Base-by-base conservation (phyloP, 2,113 vertebrate species). In the Porphyrio hochstetteri region DNA sequence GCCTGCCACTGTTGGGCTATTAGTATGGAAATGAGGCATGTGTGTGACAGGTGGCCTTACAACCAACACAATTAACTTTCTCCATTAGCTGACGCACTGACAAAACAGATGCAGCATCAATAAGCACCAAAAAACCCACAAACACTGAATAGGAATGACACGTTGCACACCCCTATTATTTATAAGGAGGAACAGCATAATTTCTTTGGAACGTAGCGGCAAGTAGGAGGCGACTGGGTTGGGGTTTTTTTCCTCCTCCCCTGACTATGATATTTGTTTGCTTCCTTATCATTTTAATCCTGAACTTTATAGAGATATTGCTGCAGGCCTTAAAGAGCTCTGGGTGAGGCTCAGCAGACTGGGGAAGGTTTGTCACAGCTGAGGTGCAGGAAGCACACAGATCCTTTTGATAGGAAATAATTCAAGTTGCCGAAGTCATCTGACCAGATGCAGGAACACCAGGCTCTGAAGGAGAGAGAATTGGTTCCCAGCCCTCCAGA, bases 31-130 rank as follows among this genome's bases (percentile, higher is more conserved):
- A 99, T 99, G 98, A 99, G 98, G 98, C 98, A 98, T 98, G 98
- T 98, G 98, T 98, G 98, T 99, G 99, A 99, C 99, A 99, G 98
- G 98, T 99, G 98, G 99, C 98, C 98, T 98, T 98, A 98, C 98
- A 99, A 98, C 98, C 98, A 99, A 98, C 98, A 99, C 98, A 99
- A 99, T 99, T 99, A 99, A 98, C 98, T 99, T 98, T 98, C 98
- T 98, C 98, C 98, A 99, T 99, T 99, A 99, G 98, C 98, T 97
- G 97, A 98, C 82, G 97, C 97, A 96, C 98, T 98, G 97, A 98
- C 98, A 98, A 98, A 99, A 98, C 98, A 98, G 98, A 98, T 98
- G 98, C 97, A 98, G 98, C 98, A 98, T 98, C 98, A 98, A 98
- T 98, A 98, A 98, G 97, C 96, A 96, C 94, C 96, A 97, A 95